Percentiles rank a stretch among this genome's conserved stretches.
Conservation (phyloP, 2,797 vertebrate genomes). For the Arctocebus calabarensis region DNA sequence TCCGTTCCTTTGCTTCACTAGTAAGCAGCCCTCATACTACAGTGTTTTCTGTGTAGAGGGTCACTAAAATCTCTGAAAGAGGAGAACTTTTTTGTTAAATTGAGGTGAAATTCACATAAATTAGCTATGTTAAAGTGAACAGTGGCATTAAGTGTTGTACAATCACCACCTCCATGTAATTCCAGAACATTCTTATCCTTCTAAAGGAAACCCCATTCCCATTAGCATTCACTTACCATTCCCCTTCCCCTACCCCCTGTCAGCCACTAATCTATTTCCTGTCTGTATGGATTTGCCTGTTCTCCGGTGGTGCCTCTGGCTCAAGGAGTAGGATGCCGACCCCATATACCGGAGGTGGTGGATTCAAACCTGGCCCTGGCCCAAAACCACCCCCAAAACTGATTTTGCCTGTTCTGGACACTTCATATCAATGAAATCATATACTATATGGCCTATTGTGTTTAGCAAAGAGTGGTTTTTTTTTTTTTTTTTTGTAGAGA, state of each 20-base stretch:
- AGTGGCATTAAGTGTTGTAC: background rate
- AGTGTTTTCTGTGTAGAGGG: background rate
- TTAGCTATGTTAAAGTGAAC: background rate
- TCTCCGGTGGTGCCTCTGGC: background rate
- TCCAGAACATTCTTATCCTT: background rate
- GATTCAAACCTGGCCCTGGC: no score
- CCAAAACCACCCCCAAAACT: no score
- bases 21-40: background rate
- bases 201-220: background rate
- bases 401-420: background rate
- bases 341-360: no score
- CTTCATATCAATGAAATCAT: background rate
- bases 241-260: rapidly evolving
- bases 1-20: no score
- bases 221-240: background rate
- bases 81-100: background rate
- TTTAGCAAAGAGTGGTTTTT: background rate
- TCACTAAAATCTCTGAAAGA: background rate
- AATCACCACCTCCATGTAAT: background rate
- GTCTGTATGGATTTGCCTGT: background rate
- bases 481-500: background rate
- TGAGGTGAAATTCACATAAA: background rate
- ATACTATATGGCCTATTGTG: background rate
- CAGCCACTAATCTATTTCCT: background rate
- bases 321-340: no score